These are phyloP conservation scores for Acleris laterana DNA, from an alignment of 2,888 invertebrate species.

Conservation along the genomic window DNA sequence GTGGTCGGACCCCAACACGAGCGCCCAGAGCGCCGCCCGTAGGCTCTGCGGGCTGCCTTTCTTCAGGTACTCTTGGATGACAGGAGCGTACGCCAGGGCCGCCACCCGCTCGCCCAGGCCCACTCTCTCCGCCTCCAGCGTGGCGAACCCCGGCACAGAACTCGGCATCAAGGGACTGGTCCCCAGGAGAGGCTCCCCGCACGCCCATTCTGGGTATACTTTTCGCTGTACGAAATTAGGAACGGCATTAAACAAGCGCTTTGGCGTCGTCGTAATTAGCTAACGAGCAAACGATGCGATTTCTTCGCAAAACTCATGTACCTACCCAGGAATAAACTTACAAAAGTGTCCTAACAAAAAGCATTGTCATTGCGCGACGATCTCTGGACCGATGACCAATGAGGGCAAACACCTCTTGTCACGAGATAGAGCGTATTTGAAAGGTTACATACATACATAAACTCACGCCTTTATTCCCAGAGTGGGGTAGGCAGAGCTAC, in stretches of 20 bases:
- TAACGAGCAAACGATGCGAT: too few species aligned
- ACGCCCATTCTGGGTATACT: conserved; percentile 88
- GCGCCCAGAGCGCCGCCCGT: conserved; percentile 93
- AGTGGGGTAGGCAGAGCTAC: too few species aligned
- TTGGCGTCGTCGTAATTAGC: too few species aligned
- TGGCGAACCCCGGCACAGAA: conserved; percentile 79
- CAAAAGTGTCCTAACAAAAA: too few species aligned
- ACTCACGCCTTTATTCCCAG: too few species aligned
- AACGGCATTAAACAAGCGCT: not conserved
- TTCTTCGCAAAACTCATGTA: too few species aligned
- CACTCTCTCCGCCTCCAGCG: conserved; percentile 88
- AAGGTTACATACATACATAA: too few species aligned
- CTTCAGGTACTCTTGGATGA: conserved; percentile 95
- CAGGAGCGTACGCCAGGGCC: conserved; percentile 91
- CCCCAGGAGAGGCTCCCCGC: conserved; percentile 91
- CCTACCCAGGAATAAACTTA: too few species aligned
- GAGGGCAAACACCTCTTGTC: too few species aligned
- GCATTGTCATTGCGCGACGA: too few species aligned
- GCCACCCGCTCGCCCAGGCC: conserved; percentile 91
- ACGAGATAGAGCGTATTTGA: too few species aligned
- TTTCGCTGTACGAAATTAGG: conserved; percentile 81
- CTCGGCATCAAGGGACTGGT: conserved; percentile 86
- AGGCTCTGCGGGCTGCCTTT: conserved; percentile 91
- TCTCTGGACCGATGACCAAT: too few species aligned
- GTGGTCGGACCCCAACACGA: conserved; percentile 92